These are phyloP conservation scores for Borostomias antarcticus DNA, from an alignment of 2,797 vertebrate species.

Conservation along the genomic window DNA sequence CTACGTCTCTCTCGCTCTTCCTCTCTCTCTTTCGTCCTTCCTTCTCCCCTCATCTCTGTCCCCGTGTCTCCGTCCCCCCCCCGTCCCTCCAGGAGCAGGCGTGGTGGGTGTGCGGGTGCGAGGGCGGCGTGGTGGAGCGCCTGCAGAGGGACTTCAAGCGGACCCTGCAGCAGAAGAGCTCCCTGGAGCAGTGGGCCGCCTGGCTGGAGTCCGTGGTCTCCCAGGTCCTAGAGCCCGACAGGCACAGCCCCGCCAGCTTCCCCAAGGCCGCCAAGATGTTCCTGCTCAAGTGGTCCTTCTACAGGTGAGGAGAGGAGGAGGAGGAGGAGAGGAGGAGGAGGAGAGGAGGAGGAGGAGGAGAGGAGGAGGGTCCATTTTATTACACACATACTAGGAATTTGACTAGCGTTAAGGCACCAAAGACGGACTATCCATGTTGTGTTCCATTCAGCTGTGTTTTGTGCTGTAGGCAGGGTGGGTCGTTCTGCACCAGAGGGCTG, in stretches of 20 bases:
- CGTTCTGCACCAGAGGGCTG: background rate
- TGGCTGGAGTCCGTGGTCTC: slow-evolving; percentile 89
- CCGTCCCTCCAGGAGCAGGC: slow-evolving; percentile 83
- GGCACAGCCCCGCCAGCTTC: slow-evolving; percentile 76
- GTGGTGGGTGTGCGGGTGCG: slow-evolving; percentile 91
- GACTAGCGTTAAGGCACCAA: no score
- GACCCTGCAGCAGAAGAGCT: slow-evolving; percentile 93
- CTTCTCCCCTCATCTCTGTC: no score
- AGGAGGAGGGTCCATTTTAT: background rate
- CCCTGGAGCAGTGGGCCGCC: slow-evolving; percentile 91
- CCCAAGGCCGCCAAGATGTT: slow-evolving; percentile 91
- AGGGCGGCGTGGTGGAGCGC: slow-evolving; percentile 84
- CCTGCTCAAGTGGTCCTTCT: slow-evolving; percentile 95
- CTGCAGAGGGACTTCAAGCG: slow-evolving; percentile 92
- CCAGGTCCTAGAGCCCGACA: slow-evolving; percentile 88
- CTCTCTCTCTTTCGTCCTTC: no score
- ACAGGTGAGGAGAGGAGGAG: slow-evolving; percentile 74
- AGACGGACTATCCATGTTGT: no score
- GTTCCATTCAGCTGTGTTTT: no score
- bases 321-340: background rate
- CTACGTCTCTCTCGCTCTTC: no score
- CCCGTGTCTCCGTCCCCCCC: rapidly evolving
- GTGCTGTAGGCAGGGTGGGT: no score
- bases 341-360: background rate
- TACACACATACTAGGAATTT: no score